Conservation (phyloP, 2,113 vertebrate species). For the Alouatta palliata region DNA sequence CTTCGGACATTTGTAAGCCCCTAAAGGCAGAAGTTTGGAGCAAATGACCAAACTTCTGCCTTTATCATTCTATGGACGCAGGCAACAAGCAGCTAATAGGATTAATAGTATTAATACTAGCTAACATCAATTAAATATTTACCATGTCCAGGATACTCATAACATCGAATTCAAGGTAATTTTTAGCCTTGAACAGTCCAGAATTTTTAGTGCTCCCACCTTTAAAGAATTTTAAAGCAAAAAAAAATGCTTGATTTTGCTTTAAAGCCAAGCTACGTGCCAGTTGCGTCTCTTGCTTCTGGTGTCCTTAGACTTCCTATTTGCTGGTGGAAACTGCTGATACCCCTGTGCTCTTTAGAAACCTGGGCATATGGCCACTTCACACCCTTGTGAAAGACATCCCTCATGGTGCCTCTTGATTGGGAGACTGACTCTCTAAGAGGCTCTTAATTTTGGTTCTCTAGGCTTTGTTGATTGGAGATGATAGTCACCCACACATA, state of each 20-base stretch:
- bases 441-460: not conserved
- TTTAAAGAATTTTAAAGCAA: too few species aligned
- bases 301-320: not conserved
- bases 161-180: not conserved
- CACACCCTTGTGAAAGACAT: not conserved
- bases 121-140: not conserved
- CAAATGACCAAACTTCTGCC: not conserved
- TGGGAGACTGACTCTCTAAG: not conserved
- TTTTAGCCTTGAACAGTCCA: not conserved
- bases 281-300: not conserved
- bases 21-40: not conserved
- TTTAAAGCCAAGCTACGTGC: not conserved
- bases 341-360: not conserved
- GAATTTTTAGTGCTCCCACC: not conserved
- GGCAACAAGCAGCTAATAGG: not conserved
- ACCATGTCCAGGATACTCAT: not conserved
- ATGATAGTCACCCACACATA: constrained; percentile 2
- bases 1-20: not conserved
- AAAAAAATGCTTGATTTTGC: not conserved
- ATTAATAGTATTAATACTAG: not conserved
- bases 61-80: not conserved
- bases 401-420: not conserved
- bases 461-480: not conserved
- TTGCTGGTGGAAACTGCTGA: not conserved
- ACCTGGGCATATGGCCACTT: not conserved